Conservation (phyloP, 1,140 invertebrate genomes). For the Drosophila sucinea region DNA sequence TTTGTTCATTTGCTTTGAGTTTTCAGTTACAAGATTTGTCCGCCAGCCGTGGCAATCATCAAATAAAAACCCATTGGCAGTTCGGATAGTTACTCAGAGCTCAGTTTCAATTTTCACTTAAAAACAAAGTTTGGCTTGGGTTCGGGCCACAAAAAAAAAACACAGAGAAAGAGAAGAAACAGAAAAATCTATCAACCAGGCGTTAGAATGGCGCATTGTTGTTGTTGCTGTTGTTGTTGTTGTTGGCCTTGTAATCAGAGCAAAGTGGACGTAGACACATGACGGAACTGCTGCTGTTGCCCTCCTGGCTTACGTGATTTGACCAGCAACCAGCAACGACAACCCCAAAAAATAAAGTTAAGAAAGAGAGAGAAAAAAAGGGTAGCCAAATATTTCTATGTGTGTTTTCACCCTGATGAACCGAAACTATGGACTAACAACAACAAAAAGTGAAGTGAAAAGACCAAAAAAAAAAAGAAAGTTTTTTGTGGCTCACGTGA, state of each 20-base stretch:
- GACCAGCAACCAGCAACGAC: conserved; percentile 1
- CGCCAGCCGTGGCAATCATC: conserved; percentile 56
- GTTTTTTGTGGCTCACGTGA: conserved; percentile 65
- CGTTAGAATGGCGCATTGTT: conserved; percentile 65
- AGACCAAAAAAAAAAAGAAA: conserved; percentile 3
- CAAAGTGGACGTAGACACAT: conserved; percentile 71
- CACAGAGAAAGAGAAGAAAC: conserved; percentile 13
- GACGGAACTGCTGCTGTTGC: conserved; percentile 37
- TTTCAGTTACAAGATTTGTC: conserved; percentile 67
- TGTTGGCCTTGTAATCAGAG: conserved; percentile 72
- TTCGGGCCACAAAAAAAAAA: conserved; percentile 24
- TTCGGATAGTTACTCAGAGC: conserved; percentile 70
- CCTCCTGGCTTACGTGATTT: conserved; percentile 50
- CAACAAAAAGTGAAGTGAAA: conserved; percentile 16
- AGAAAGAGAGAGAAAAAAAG: conserved; percentile 28
- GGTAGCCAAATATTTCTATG: conserved; percentile 56
- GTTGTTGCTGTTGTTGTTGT: conserved; percentile 17
- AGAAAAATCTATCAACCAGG: conserved; percentile 31
- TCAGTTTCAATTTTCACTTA: conserved; percentile 78
- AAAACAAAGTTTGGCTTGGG: conserved; percentile 60
- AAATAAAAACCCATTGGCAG: conserved; percentile 58
- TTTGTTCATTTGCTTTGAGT: conserved; percentile 67
- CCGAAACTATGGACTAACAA: conserved; percentile 29
- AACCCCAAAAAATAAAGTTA: conserved; percentile 16
- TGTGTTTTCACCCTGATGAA: conserved; percentile 56